phyloP scores from a whole-genome alignment of 2,113 vertebrate species.

The Petaurus breviceps region DNA sequence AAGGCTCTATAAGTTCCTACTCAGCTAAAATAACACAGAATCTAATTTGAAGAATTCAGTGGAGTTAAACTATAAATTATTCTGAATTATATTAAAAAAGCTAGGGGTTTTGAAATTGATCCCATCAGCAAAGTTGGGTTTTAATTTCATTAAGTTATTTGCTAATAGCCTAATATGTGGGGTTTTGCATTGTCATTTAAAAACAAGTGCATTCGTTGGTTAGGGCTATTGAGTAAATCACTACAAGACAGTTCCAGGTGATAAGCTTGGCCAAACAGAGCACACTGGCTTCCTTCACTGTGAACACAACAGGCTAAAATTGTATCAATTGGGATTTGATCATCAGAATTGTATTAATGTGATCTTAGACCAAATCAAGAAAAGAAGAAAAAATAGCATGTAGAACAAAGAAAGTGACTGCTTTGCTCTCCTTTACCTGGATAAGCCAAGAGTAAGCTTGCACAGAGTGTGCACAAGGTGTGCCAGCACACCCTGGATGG shows the following conservation, averaged over 20 bases:
- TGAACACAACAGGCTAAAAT: neutral
- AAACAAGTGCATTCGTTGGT: slow-evolving; percentile 45
- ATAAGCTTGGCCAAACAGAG: slow-evolving; percentile 32
- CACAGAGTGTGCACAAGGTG: neutral
- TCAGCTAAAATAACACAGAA: slow-evolving; percentile 81
- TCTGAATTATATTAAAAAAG: slow-evolving; percentile 78
- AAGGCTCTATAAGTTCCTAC: slow-evolving; percentile 69
- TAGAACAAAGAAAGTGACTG: neutral
- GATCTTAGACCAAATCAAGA: neutral
- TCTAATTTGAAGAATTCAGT: slow-evolving; percentile 82
- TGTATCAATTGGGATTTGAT: neutral
- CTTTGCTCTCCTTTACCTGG: neutral
- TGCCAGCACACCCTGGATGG: neutral
- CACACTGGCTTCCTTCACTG: neutral
- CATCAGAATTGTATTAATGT: neutral
- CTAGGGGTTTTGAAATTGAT: slow-evolving; percentile 78
- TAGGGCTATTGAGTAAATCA: neutral
- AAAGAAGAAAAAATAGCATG: neutral
- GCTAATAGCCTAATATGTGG: slow-evolving; percentile 71
- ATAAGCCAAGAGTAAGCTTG: neutral
- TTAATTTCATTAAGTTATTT: slow-evolving; percentile 77
- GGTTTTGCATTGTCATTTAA: slow-evolving; percentile 55
- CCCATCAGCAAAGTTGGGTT: slow-evolving; percentile 75
- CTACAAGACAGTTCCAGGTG: neutral
- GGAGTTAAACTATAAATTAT: slow-evolving; percentile 82